Percentiles rank a stretch among this genome's conserved stretches.
phyloP scores from a whole-genome alignment of 1,140 invertebrate species.

The Neodiprion virginianus region DNA sequence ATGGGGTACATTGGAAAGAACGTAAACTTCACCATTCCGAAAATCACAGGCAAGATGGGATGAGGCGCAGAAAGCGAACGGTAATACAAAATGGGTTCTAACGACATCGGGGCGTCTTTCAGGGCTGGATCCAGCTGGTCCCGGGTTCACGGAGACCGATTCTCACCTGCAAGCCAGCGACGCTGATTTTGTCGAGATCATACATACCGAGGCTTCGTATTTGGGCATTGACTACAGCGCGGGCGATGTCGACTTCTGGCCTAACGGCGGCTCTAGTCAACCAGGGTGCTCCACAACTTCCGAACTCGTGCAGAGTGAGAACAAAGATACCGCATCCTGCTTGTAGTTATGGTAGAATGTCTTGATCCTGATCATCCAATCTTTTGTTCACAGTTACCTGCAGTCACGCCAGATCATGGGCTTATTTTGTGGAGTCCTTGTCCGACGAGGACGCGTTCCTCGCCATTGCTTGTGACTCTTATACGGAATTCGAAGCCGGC shows the following conservation, averaged over 20 bases:
- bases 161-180: slow-evolving; percentile 52
- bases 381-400: slow-evolving; percentile 64
- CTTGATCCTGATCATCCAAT: too few species aligned
- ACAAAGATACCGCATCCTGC: too few species aligned
- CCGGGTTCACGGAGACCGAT: slow-evolving; percentile 33
- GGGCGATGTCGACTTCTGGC: slow-evolving; percentile 73
- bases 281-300: slow-evolving; percentile 64
- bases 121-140: slow-evolving; percentile 50
- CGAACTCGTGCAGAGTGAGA: too few species aligned
- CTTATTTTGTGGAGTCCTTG: slow-evolving; percentile 69
- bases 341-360: too few species aligned
- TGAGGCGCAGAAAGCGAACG: too few species aligned
- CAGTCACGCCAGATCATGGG: slow-evolving; percentile 71
- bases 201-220: slow-evolving; percentile 68
- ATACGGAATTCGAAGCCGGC: slow-evolving; percentile 45
- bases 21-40: slow-evolving; percentile 38
- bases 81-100: too few species aligned
- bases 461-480: slow-evolving; percentile 53
- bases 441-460: slow-evolving; percentile 64
- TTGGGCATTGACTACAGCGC: slow-evolving; percentile 50
- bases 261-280: slow-evolving; percentile 69
- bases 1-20: slow-evolving; percentile 70
- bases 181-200: slow-evolving; percentile 66
- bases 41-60: slow-evolving; percentile 49
- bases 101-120: too few species aligned